A percentile compares a stretch with the other conserved stretches of the same genome.
phyloP scores from a whole-genome alignment of 2,797 vertebrate species.

The Megalops cyprinoides region DNA sequence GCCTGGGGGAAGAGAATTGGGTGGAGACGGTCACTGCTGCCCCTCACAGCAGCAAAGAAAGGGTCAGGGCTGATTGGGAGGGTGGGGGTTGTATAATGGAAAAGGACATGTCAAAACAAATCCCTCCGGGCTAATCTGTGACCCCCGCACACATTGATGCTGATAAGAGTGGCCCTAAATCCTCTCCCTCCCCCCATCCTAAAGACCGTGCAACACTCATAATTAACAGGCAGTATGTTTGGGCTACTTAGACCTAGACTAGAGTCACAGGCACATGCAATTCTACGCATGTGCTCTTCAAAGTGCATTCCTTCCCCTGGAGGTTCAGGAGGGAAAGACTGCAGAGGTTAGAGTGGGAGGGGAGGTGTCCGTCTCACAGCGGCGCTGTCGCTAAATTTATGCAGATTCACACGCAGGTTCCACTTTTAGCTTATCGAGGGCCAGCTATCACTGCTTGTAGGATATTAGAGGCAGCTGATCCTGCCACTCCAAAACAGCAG shows the following conservation, averaged over 20 bases:
- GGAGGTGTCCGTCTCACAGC: background rate
- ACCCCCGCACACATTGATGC: background rate
- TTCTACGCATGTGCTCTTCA: too few relatives aligned
- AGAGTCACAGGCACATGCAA: too few relatives aligned
- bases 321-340: background rate
- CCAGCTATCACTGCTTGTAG: background rate
- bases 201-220: background rate
- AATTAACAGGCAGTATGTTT: background rate
- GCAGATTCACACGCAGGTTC: too few relatives aligned
- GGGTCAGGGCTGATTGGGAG: background rate
- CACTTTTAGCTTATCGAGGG: too few relatives aligned
- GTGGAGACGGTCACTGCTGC: background rate
- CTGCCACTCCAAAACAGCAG: background rate
- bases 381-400: background rate
- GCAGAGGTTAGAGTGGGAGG: too few relatives aligned
- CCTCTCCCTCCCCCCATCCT: background rate
- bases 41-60: background rate
- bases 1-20: background rate
- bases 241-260: background rate
- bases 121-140: background rate
- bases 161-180: background rate
- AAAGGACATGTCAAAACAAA: background rate
- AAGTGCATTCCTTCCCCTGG: background rate
- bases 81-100: background rate
- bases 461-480: background rate